These are phyloP conservation scores for Acipenser oxyrinchus DNA, from an alignment of 2,797 vertebrate genomes.

Conservation along the genomic window DNA sequence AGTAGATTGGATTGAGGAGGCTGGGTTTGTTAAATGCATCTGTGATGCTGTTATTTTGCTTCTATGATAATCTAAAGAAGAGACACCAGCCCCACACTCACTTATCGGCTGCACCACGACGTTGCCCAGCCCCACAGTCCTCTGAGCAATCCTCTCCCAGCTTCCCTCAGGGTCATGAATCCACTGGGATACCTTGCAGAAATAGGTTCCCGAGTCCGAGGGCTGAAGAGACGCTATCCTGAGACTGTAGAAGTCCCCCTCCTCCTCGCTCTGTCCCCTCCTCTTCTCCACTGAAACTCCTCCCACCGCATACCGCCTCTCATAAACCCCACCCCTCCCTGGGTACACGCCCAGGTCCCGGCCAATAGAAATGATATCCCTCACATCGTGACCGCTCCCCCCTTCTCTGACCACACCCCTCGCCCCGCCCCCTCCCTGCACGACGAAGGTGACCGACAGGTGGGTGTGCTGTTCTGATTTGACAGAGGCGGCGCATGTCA, in stretches of 20 bases:
- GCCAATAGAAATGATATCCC: conserved; percentile 68
- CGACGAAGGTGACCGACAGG: conserved; percentile 68
- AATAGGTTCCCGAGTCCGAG: conserved; percentile 66
- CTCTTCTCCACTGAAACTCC: conserved; percentile 72
- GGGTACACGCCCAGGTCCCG: conserved; percentile 56
- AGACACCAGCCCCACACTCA: conserved; percentile 39
- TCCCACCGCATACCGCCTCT: conserved; percentile 51
- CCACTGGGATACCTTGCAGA: conserved; percentile 76
- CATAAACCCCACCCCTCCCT: conserved; percentile 43
- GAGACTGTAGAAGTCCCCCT: conserved; percentile 60
- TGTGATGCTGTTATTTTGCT: too few relatives aligned
- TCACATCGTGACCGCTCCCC: conserved; percentile 45
- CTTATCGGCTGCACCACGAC: conserved; percentile 68
- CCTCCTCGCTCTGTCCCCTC: conserved; percentile 40
- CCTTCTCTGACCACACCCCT: conserved; percentile 29
- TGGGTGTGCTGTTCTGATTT: conserved; percentile 75
- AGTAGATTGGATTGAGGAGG: neutral
- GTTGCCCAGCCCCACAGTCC: conserved; percentile 69
- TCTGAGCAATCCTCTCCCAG: conserved; percentile 76
- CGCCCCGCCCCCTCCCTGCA: conserved; percentile 26
- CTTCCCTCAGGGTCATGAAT: conserved; percentile 68
- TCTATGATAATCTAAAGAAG: too few relatives aligned
- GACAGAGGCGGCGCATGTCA: conserved; percentile 62
- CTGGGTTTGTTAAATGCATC: neutral
- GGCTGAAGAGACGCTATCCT: conserved; percentile 56